Evolutionary conservation across 2,888 invertebrate genomes (phyloP).

Genomic region (Platycheirus albimanus): DNA sequence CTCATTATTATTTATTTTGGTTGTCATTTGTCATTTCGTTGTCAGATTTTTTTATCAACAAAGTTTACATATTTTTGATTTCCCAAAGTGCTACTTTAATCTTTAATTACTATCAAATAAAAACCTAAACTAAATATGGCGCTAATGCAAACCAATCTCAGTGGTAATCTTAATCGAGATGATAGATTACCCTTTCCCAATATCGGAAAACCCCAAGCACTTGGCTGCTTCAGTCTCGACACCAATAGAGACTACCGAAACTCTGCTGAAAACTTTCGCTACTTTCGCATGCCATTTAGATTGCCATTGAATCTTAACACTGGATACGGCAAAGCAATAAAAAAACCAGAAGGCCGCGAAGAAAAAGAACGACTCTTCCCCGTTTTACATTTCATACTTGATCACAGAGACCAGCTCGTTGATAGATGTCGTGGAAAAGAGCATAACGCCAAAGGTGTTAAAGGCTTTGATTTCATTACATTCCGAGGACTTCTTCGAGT

Average conservation of each 20-base stretch:
- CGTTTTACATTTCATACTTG: constrained; percentile 76
- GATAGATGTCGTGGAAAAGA: no score
- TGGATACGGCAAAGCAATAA: constrained; percentile 74
- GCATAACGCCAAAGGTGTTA: constrained; percentile 65
- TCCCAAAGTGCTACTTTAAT: no score
- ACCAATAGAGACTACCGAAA: constrained; percentile 79
- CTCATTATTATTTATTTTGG: no score
- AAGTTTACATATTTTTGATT: no score
- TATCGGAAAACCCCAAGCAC: constrained; percentile 83
- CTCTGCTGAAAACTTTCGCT: constrained; percentile 83
- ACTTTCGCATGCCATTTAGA: constrained; percentile 80
- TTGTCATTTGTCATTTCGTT: no score
- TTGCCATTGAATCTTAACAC: constrained; percentile 77
- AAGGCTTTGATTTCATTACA: constrained; percentile 85
- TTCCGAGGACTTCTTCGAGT: constrained; percentile 88
- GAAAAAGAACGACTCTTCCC: constrained; percentile 75
- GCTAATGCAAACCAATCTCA: constrained; percentile 50
- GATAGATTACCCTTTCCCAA: constrained; percentile 80
- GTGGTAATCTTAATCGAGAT: constrained; percentile 44
- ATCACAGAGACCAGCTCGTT: constrained; percentile 69
- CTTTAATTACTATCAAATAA: no score
- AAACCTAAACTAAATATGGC: no score
- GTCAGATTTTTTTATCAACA: no score
- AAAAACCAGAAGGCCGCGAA: constrained; percentile 77
- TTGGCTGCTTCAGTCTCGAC: constrained; percentile 85